A percentile compares a stretch with the other conserved stretches of the same genome.
Evolutionary conservation across 2,113 vertebrate species (phyloP).

Genomic region (Glaucidium brasilianum): DNA sequence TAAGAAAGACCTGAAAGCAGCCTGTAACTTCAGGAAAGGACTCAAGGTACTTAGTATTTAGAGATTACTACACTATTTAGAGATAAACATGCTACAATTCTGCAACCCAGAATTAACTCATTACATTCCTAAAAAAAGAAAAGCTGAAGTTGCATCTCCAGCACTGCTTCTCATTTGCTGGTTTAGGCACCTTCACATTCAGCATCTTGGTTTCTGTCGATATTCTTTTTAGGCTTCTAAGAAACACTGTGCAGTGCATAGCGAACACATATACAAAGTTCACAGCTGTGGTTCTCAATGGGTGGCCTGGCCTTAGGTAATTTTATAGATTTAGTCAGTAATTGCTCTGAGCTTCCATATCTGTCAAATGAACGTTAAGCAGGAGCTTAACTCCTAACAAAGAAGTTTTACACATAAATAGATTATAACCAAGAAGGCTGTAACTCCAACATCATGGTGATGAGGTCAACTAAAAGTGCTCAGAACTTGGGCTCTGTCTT

Average conservation of each 20-base stretch:
- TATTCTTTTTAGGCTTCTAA: background rate
- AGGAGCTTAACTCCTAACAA: background rate
- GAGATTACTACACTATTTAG: background rate
- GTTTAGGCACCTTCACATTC: background rate
- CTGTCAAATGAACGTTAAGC: fast-evolving
- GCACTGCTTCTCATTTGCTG: background rate
- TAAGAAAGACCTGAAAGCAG: background rate
- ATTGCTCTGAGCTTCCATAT: background rate
- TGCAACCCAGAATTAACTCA: background rate
- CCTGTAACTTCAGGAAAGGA: background rate
- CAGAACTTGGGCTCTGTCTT: background rate
- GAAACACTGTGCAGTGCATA: background rate
- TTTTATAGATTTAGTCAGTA: background rate
- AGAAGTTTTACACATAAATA: fast-evolving
- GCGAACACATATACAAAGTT: background rate
- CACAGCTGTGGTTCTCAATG: background rate
- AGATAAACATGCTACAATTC: background rate
- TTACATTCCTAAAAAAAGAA: background rate
- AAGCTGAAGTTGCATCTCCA: background rate
- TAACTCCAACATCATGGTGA: fast-evolving
- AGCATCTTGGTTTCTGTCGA: background rate
- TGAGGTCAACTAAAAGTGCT: fast-evolving
- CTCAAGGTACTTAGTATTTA: background rate
- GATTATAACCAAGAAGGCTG: background rate
- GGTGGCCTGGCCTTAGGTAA: background rate